Evolutionary conservation across 2,888 invertebrate species (phyloP).

Genomic region (Phalangium opilio): DNA sequence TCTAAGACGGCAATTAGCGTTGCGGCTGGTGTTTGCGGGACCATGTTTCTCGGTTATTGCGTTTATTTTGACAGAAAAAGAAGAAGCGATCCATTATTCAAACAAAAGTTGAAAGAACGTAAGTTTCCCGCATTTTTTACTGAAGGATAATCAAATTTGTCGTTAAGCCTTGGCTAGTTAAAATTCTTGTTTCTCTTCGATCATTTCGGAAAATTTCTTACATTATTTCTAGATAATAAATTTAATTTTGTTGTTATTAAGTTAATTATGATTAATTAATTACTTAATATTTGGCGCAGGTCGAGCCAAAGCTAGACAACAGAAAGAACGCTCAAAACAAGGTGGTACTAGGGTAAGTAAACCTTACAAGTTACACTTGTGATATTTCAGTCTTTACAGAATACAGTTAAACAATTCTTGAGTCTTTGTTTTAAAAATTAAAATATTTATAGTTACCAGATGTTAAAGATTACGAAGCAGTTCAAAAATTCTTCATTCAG

Average conservation of each 20-base stretch:
- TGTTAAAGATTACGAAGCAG: constrained; percentile 77
- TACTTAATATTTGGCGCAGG: too few species aligned
- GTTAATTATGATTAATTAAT: too few species aligned
- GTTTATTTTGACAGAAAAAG: constrained; percentile 94
- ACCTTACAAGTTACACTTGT: too few species aligned
- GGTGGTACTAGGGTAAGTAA: background rate
- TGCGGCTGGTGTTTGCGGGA: constrained; percentile 78
- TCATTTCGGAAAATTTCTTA: constrained; percentile 2
- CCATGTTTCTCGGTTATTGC: constrained; percentile 55
- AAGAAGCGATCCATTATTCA: constrained; percentile 85
- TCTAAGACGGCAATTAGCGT: constrained; percentile 38
- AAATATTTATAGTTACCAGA: constrained; percentile 48
- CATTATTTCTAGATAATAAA: too few species aligned
- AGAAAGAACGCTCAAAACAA: constrained; percentile 10
- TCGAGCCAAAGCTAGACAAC: constrained; percentile 22
- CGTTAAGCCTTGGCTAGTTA: constrained; percentile 6
- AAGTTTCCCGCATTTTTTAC: too few species aligned
- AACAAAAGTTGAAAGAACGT: constrained; percentile 90
- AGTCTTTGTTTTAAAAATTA: background rate
- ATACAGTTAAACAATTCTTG: too few species aligned
- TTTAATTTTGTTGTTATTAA: too few species aligned
- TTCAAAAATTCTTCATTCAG: constrained; percentile 71
- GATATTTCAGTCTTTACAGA: background rate
- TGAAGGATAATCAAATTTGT: background rate
- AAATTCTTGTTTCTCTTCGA: constrained; percentile 11